Percentiles rank a stretch among this genome's conserved stretches.
These are phyloP conservation scores for Lates calcarifer DNA, from an alignment of 2,113 vertebrate species.

Conservation along the genomic window DNA sequence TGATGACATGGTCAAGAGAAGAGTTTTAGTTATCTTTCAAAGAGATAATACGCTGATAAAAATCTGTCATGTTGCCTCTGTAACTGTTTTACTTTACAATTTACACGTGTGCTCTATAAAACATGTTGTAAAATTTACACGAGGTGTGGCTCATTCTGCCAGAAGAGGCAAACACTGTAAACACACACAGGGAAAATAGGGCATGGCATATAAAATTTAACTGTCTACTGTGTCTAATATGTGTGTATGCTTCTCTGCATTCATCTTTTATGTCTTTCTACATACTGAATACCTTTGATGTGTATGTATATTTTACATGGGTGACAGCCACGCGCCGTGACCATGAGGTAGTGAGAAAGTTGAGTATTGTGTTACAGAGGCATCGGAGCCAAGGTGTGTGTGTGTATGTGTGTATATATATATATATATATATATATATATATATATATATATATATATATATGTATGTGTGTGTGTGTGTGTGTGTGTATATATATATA, in stretches of 20 bases:
- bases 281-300: background rate
- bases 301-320: constrained; percentile 52
- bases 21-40: background rate
- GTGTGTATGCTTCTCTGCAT: background rate
- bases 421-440: too few species aligned
- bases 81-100: constrained; percentile 21
- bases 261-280: background rate
- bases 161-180: constrained; percentile 1
- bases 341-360: constrained; percentile 71
- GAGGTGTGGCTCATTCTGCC: constrained; percentile 2
- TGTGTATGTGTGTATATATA: too few species aligned
- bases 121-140: background rate
- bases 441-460: too few species aligned
- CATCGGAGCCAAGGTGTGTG: constrained; percentile 13
- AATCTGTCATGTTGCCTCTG: background rate
- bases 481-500: too few species aligned
- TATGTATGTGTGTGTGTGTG: too few species aligned
- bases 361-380: constrained; percentile 70
- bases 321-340: constrained; percentile 83
- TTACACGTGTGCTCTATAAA: background rate
- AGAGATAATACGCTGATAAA: background rate
- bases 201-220: constrained; percentile 22
- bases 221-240: background rate
- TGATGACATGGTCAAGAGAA: constrained; percentile 10
- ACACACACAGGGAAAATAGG: constrained; percentile 18